phyloP scores from a whole-genome alignment of 2,113 vertebrate species.

The Psittacula cyanocephala region DNA sequence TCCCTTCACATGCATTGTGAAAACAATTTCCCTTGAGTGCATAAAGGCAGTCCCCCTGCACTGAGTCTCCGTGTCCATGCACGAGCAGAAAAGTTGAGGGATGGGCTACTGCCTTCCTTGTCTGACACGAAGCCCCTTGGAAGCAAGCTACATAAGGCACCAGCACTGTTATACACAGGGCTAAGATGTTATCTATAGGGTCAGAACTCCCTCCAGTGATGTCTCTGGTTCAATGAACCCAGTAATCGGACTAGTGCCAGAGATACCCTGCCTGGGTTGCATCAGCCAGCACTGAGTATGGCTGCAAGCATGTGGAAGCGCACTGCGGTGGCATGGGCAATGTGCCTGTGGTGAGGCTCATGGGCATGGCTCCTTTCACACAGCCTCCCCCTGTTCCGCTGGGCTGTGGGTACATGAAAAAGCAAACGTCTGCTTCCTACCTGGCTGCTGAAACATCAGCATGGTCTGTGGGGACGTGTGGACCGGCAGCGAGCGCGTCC shows the following conservation, averaged over 20 bases:
- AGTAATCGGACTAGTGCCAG: conserved; percentile 2
- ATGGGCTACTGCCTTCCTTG: neutral
- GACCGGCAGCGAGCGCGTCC: conserved; percentile 94
- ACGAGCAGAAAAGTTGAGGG: neutral
- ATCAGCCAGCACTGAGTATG: neutral
- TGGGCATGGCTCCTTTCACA: neutral
- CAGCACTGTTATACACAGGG: conserved; percentile 55
- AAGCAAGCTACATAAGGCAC: conserved; percentile 43
- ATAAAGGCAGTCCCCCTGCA: neutral
- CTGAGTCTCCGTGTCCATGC: rapidly evolving
- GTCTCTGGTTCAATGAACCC: neutral
- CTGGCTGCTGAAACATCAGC: conserved; percentile 93
- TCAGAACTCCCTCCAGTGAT: conserved; percentile 3
- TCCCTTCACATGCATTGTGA: neutral
- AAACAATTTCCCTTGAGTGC: neutral
- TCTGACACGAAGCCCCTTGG: neutral
- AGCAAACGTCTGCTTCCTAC: conserved; percentile 57
- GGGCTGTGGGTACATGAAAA: rapidly evolving
- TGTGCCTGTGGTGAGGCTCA: neutral
- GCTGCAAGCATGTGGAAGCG: neutral
- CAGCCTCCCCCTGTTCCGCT: neutral
- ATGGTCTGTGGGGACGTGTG: conserved; percentile 94
- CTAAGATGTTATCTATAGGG: conserved; percentile 41
- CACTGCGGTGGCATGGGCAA: rapidly evolving
- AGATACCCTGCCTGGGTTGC: neutral